phyloP scores from a whole-genome alignment of 2,888 invertebrate species.

The Suillia variegata region DNA sequence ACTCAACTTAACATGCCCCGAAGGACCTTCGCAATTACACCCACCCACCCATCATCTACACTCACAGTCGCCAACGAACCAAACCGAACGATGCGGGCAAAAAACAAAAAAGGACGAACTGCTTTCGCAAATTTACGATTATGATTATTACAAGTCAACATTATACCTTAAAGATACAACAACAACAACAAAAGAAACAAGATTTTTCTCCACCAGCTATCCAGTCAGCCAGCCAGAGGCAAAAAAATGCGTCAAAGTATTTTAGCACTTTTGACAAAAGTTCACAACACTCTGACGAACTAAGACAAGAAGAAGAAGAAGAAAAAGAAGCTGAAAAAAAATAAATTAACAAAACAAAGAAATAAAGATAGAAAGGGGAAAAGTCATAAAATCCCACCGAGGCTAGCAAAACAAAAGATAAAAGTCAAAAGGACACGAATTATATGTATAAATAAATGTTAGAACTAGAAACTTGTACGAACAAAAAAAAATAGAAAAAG shows the following conservation, averaged over 20 bases:
- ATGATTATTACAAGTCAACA: constrained; percentile 53
- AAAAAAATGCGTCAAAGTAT: constrained; percentile 47
- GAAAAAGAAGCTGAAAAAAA: neutral
- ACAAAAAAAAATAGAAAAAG: too few species aligned
- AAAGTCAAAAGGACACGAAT: constrained; percentile 51
- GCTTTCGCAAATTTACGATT: constrained; percentile 52
- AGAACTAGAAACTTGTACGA: neutral
- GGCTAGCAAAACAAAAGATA: constrained; percentile 52
- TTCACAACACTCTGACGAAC: neutral
- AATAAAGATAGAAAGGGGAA: constrained; percentile 10
- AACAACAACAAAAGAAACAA: constrained; percentile 6
- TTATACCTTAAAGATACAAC: constrained; percentile 27
- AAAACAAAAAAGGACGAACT: constrained; percentile 28
- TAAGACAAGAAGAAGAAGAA: neutral
- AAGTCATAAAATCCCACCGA: constrained; percentile 46
- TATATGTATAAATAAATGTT: constrained; percentile 38
- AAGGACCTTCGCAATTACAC: neutral
- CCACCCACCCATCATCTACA: too few species aligned
- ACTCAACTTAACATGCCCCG: neutral
- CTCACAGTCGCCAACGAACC: too few species aligned
- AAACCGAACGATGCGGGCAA: neutral
- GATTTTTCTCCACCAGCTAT: too few species aligned
- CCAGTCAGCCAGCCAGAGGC: too few species aligned
- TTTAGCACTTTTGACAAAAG: constrained; percentile 39
- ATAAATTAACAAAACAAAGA: neutral